Evolutionary conservation across 2,797 vertebrate genomes (phyloP).

Genomic region (Rhynchotus rufescens): DNA sequence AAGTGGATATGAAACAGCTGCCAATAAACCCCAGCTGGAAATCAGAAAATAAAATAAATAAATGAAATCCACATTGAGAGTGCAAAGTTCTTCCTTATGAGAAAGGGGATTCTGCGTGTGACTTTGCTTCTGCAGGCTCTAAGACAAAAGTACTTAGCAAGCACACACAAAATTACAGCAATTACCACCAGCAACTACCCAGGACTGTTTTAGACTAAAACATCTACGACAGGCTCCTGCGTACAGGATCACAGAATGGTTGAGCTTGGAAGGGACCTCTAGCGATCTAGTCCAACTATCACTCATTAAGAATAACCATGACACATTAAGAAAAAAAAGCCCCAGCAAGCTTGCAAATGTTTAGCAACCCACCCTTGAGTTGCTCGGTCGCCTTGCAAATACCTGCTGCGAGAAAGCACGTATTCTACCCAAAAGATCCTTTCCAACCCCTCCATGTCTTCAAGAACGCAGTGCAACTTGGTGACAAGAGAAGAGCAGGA

Average conservation of each 20-base stretch:
- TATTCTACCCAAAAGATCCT: neutral
- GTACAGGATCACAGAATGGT: neutral
- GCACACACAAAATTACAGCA: accelerated
- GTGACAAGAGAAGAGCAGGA: neutral
- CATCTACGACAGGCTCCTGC: accelerated
- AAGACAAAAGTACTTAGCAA: neutral
- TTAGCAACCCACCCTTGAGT: neutral
- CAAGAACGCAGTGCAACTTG: accelerated
- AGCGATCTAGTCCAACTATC: too few species aligned
- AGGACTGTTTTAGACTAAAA: neutral
- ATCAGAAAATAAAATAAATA: neutral
- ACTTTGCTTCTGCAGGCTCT: neutral
- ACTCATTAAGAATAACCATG: too few species aligned
- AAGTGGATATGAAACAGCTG: neutral
- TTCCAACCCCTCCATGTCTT: too few species aligned
- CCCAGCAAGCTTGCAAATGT: neutral
- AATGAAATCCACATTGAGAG: neutral
- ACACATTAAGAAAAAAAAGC: neutral
- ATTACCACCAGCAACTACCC: neutral
- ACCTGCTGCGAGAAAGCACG: accelerated
- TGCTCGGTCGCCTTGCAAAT: accelerated
- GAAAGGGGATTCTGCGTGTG: neutral
- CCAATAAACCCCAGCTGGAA: neutral
- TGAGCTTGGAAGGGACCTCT: too few species aligned
- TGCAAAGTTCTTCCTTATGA: neutral